Conservation (phyloP, 2,797 vertebrate species). For the Leuciscus waleckii region DNA sequence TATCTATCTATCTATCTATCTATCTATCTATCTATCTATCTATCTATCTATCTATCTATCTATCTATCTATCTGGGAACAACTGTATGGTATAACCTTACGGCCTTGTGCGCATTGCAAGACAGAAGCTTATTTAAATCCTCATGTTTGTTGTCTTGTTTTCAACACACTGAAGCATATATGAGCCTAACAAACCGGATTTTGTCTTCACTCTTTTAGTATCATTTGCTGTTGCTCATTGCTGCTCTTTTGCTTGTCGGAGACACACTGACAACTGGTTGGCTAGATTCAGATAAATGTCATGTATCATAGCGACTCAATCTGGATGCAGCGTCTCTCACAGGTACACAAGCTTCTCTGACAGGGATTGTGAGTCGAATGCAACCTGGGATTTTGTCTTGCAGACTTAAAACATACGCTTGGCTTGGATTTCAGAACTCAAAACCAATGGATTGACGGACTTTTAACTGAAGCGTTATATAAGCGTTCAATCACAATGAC, state of each 20-base stretch:
- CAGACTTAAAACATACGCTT: not conserved
- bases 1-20: no score
- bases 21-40: no score
- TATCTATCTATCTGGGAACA: not conserved
- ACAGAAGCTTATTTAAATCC: not conserved
- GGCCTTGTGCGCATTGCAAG: no score
- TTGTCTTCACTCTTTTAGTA: not conserved
- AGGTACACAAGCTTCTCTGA: not conserved
- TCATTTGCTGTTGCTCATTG: not conserved
- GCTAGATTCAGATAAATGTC: not conserved
- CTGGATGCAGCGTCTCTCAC: not conserved
- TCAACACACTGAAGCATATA: not conserved
- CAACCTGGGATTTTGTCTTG: no score
- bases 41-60: accelerated
- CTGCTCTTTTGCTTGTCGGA: not conserved
- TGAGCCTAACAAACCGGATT: not conserved
- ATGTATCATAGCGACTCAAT: not conserved
- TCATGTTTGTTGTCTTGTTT: not conserved
- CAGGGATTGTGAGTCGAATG: not conserved
- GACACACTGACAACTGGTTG: not conserved
- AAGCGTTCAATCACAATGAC: not conserved
- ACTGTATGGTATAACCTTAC: not conserved
- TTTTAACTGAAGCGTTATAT: not conserved
- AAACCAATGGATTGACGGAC: not conserved
- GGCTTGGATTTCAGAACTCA: not conserved